phyloP scores from a whole-genome alignment of 2,888 invertebrate species.

The Oligia latruncula region DNA sequence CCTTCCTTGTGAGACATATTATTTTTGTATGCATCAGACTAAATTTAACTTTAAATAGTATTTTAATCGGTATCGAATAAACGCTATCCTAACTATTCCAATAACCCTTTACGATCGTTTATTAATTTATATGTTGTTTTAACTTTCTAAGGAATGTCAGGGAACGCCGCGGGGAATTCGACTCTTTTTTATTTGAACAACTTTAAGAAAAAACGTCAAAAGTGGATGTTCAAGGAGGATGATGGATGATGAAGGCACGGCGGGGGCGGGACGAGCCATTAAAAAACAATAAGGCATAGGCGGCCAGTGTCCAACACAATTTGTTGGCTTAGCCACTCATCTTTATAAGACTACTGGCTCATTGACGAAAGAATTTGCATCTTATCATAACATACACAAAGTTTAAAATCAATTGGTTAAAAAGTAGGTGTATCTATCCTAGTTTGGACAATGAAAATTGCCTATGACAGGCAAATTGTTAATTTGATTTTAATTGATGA shows the following conservation, averaged over 20 bases:
- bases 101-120: conserved; percentile 73
- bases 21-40: not conserved
- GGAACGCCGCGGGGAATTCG: conserved; percentile 85
- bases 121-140: conserved; percentile 87
- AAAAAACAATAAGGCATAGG: conserved; percentile 88
- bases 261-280: conserved; percentile 85
- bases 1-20: not conserved
- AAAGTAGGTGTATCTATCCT: conserved; percentile 51
- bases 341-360: conserved; percentile 77
- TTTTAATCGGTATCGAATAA: conserved; percentile 42
- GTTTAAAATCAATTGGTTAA: conserved; percentile 31
- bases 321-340: conserved; percentile 81
- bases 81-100: conserved; percentile 33
- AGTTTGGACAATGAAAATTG: conserved; percentile 74
- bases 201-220: conserved; percentile 70
- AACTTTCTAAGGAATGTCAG: conserved; percentile 82
- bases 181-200: conserved; percentile 79
- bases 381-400: conserved; percentile 31
- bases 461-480: conserved; percentile 78
- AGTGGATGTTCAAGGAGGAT: conserved; percentile 73
- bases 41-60: conserved; percentile 11
- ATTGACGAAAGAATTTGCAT: conserved; percentile 31
- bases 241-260: conserved; percentile 84
- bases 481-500: conserved; percentile 84
- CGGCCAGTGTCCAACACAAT: conserved; percentile 85